Percentiles rank a stretch among this genome's conserved stretches.
Evolutionary conservation across 2,797 vertebrate genomes (phyloP).

Genomic region (Sebastes ruberrimus): DNA sequence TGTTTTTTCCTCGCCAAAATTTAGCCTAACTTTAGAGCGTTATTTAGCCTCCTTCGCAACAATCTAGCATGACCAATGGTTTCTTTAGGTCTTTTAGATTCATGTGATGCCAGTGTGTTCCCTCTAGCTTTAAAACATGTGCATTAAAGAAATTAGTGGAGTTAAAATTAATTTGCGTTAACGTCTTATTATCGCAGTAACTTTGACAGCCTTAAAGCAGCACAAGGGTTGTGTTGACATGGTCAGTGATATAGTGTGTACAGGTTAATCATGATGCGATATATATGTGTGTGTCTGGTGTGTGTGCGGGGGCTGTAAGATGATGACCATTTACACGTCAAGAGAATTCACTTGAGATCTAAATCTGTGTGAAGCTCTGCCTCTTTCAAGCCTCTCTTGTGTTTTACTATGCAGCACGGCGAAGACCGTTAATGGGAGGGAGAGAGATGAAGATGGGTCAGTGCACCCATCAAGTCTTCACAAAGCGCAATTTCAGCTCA

Average conservation of each 20-base stretch:
- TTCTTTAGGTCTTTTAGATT: too few species aligned
- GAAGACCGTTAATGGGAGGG: slow-evolving; percentile 50
- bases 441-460: slow-evolving; percentile 66
- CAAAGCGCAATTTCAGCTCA: slow-evolving; percentile 70
- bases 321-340: slow-evolving; percentile 25
- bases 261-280: slow-evolving; percentile 2
- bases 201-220: too few species aligned
- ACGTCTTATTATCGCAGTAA: too few species aligned
- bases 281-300: not conserved
- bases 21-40: too few species aligned
- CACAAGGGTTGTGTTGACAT: not conserved
- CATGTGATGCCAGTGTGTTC: too few species aligned
- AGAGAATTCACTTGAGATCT: slow-evolving; percentile 57
- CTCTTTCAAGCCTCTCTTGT: slow-evolving; percentile 59
- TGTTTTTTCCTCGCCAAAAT: too few species aligned
- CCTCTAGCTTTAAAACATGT: too few species aligned
- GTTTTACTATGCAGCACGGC: slow-evolving; percentile 48
- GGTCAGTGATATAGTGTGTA: not conserved
- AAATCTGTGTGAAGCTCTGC: slow-evolving; percentile 54
- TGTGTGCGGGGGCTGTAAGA: not conserved
- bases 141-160: too few species aligned
- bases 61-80: too few species aligned
- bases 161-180: too few species aligned
- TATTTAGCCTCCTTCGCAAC: too few species aligned
- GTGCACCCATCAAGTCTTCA: slow-evolving; percentile 68